Evolutionary conservation across 2,113 vertebrate genomes (phyloP).

Genomic region (Macaca mulatta): DNA sequence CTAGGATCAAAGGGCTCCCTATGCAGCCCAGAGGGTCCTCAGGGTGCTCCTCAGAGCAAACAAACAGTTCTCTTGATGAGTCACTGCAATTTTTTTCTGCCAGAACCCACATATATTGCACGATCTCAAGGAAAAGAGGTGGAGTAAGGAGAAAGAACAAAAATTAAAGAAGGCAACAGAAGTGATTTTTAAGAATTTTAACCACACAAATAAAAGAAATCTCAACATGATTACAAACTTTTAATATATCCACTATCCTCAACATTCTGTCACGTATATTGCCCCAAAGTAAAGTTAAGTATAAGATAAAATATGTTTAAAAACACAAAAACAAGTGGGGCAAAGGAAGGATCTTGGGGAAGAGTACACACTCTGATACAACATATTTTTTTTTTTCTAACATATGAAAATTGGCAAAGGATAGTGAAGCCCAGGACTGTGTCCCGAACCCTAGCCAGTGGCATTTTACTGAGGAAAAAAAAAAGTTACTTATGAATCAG

Average conservation of each 20-base stretch:
- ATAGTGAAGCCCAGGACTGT: constrained; percentile 72
- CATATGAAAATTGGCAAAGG: constrained; percentile 64
- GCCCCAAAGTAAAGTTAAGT: constrained; percentile 74
- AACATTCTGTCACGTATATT: constrained; percentile 68
- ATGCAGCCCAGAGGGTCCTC: constrained; percentile 74
- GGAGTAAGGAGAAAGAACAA: constrained; percentile 63
- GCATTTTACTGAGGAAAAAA: constrained; percentile 77
- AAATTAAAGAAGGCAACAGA: constrained; percentile 68
- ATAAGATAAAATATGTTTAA: constrained; percentile 74
- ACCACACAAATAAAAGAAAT: constrained; percentile 69
- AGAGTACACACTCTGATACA: constrained; percentile 63
- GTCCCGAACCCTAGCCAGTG: constrained; percentile 78
- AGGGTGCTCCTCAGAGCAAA: constrained; percentile 79
- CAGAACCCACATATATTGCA: constrained; percentile 73
- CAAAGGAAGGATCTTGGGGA: not conserved
- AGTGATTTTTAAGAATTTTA: constrained; percentile 47
- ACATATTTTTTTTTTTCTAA: constrained; percentile 25
- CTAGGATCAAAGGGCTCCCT: constrained; percentile 76
- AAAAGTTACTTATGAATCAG: constrained; percentile 88
- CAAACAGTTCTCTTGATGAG: constrained; percentile 77
- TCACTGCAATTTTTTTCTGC: constrained; percentile 70
- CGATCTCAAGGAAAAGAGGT: constrained; percentile 74
- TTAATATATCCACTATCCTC: constrained; percentile 70
- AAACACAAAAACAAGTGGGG: not conserved
- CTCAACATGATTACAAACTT: constrained; percentile 74